Conservation (phyloP, 2,113 vertebrate species). For the Brachirus orientalis region DNA sequence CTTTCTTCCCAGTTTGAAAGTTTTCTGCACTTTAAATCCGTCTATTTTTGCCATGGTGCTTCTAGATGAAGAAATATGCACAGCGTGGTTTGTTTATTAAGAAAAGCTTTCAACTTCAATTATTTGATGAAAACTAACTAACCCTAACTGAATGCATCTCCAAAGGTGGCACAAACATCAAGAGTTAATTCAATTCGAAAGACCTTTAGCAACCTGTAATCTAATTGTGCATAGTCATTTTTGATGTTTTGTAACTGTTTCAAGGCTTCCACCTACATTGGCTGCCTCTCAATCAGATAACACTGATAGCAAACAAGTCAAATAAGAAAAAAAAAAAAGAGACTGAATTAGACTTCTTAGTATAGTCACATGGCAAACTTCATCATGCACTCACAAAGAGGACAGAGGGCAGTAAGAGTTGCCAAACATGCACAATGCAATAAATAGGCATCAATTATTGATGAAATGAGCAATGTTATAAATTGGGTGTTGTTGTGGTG, state of each 20-base stretch:
- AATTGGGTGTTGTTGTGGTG: background rate
- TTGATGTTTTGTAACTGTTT: background rate
- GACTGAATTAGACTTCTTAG: background rate
- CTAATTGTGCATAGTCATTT: background rate
- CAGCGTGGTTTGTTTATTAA: conserved; percentile 10
- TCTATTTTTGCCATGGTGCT: background rate
- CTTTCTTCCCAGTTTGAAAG: background rate
- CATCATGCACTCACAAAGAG: background rate
- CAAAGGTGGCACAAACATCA: background rate
- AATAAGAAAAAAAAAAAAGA: background rate
- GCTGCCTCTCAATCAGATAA: background rate
- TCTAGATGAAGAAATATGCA: background rate
- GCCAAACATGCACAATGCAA: no score
- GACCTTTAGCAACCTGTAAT: background rate
- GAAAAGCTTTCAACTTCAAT: conserved; percentile 1
- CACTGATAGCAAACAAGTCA: background rate
- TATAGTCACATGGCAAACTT: background rate
- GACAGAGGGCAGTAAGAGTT: no score
- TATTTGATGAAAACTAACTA: conserved; percentile 10
- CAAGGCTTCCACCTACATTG: background rate
- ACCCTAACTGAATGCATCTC: conserved; percentile 9
- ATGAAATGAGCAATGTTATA: background rate
- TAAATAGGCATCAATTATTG: background rate
- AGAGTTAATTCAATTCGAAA: background rate
- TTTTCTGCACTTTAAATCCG: background rate